phyloP scores from a whole-genome alignment of 2,888 invertebrate genomes.

The Anticlea derivata region DNA sequence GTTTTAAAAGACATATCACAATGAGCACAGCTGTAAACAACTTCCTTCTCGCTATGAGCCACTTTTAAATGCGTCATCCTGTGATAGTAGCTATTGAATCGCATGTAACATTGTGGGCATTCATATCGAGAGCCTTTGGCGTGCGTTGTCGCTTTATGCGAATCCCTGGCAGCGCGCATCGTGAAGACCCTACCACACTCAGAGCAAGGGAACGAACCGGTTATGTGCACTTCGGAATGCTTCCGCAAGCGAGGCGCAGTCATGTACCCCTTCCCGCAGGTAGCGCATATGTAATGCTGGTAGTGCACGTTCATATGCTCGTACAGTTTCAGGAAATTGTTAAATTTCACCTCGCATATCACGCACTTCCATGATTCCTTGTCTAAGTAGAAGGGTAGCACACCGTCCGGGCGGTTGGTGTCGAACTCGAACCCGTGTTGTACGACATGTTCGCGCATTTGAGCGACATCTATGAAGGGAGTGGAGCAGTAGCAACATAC shows the following conservation, averaged over 20 bases:
- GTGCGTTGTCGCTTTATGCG: conserved; percentile 67
- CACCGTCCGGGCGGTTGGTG: conserved; percentile 64
- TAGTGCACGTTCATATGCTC: conserved; percentile 77
- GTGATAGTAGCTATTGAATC: conserved; percentile 69
- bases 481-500: conserved; percentile 58
- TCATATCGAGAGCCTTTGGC: conserved; percentile 68
- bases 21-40: conserved; percentile 62
- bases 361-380: conserved; percentile 71
- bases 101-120: conserved; percentile 69
- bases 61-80: conserved; percentile 71
- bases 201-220: conserved; percentile 69
- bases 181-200: conserved; percentile 64
- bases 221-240: conserved; percentile 70
- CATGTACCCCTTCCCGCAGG: conserved; percentile 76
- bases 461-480: conserved; percentile 49
- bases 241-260: conserved; percentile 70
- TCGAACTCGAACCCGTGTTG: conserved; percentile 64
- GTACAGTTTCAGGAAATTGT: conserved; percentile 72
- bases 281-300: conserved; percentile 73
- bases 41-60: conserved; percentile 64
- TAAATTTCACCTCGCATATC: conserved; percentile 64
- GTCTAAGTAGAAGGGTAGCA: conserved; percentile 65
- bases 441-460: conserved; percentile 63
- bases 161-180: conserved; percentile 68
- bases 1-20: conserved; percentile 70